Evolutionary conservation across 2,888 invertebrate species (phyloP).

Genomic region (Drosophila leonis): DNA sequence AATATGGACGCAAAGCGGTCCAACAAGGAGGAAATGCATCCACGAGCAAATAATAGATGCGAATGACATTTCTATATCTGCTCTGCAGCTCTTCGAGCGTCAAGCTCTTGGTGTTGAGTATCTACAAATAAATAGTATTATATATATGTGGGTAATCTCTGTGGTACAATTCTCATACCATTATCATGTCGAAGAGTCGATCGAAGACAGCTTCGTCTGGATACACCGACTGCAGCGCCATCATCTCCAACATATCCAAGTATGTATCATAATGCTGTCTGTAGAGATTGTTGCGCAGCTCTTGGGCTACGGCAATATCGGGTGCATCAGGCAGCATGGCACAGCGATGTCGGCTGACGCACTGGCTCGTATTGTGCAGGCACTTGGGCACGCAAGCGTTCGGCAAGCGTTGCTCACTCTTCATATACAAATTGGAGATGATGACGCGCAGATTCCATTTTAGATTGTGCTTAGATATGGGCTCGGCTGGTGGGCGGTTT

Average conservation of each 20-base stretch:
- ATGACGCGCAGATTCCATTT: conserved; percentile 73
- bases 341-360: conserved; percentile 80
- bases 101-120: conserved; percentile 56
- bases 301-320: conserved; percentile 59
- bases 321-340: conserved; percentile 75
- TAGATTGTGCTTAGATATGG: conserved; percentile 37
- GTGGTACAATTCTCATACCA: conserved; percentile 64
- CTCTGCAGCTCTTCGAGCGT: conserved; percentile 36
- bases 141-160: background rate
- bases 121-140: conserved; percentile 22
- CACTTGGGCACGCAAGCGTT: conserved; percentile 78
- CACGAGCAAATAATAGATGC: conserved; percentile 75
- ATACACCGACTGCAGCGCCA: conserved; percentile 80
- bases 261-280: conserved; percentile 79
- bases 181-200: conserved; percentile 79
- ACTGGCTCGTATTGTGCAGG: conserved; percentile 76
- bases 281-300: conserved; percentile 68
- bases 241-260: conserved; percentile 72
- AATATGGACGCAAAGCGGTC: conserved; percentile 79
- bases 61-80: conserved; percentile 67
- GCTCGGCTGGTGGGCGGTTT: background rate
- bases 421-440: conserved; percentile 81
- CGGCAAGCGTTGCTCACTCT: conserved; percentile 76
- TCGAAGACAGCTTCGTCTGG: conserved; percentile 81
- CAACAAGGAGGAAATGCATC: conserved; percentile 84